A percentile compares a stretch with the other conserved stretches of the same genome.
Conservation (phyloP, 2,113 vertebrate species). For the Lates calcarifer region DNA sequence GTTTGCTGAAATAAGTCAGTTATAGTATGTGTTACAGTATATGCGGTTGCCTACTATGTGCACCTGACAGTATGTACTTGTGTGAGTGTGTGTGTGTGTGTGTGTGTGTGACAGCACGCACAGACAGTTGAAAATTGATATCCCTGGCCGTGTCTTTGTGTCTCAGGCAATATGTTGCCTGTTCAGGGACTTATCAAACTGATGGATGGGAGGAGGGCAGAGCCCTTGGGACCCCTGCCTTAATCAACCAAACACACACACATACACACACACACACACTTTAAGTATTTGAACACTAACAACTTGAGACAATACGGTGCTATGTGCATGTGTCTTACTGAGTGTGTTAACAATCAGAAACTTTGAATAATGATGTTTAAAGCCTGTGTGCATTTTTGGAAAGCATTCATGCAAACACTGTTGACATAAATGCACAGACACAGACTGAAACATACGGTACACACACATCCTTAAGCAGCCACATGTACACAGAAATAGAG, state of each 20-base stretch:
- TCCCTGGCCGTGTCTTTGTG: slow-evolving; percentile 86
- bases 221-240: slow-evolving; percentile 88
- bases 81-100: slow-evolving; percentile 45
- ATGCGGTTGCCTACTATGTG: neutral
- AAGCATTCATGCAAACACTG: neutral
- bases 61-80: slow-evolving; percentile 30
- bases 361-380: neutral
- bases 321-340: neutral
- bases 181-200: slow-evolving; percentile 93
- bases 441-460: slow-evolving; percentile 44
- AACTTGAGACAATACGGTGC: slow-evolving; percentile 73
- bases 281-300: no score
- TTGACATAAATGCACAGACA: slow-evolving; percentile 24
- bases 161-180: slow-evolving; percentile 95
- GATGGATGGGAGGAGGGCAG: slow-evolving; percentile 91
- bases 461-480: neutral
- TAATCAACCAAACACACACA: slow-evolving; percentile 88
- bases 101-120: slow-evolving; percentile 80
- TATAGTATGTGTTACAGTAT: slow-evolving; percentile 14
- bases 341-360: neutral
- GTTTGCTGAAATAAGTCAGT: slow-evolving; percentile 1
- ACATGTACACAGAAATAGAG: neutral
- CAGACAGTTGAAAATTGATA: slow-evolving; percentile 91
- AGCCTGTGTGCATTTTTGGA: neutral
- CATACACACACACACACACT: slow-evolving; percentile 26